These are phyloP conservation scores for Tenebrio molitor DNA, from an alignment of 1,140 invertebrate species.

Conservation along the genomic window DNA sequence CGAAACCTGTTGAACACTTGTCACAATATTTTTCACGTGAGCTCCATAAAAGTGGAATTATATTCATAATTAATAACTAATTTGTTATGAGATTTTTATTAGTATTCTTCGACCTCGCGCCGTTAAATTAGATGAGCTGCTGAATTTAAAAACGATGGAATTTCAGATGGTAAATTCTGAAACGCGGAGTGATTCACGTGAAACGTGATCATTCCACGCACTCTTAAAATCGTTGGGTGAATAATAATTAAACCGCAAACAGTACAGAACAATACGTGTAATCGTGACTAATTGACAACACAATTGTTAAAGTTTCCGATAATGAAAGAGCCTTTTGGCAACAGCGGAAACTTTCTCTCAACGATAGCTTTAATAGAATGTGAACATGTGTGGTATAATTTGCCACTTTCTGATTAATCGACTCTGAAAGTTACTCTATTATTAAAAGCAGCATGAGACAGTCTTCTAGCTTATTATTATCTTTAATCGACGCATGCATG, in stretches of 20 bases:
- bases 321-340: too few species aligned
- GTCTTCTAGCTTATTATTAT: slow-evolving; percentile 14
- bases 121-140: too few species aligned
- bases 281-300: slow-evolving; percentile 27
- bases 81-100: neutral
- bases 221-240: neutral
- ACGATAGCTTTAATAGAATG: neutral
- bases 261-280: slow-evolving; percentile 5
- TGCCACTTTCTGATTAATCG: slow-evolving; percentile 20
- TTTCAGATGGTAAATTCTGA: too few species aligned
- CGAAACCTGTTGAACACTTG: too few species aligned
- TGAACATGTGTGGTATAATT: neutral
- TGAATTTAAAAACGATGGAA: too few species aligned
- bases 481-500: slow-evolving; percentile 19
- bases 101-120: too few species aligned
- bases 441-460: slow-evolving; percentile 35
- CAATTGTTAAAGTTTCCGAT: neutral
- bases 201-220: neutral
- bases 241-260: slow-evolving; percentile 20
- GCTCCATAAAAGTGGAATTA: slow-evolving; percentile 3
- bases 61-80: slow-evolving; percentile 27
- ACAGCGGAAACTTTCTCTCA: neutral
- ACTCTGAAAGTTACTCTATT: slow-evolving; percentile 15
- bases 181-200: slow-evolving; percentile 2
- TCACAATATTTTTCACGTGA: neutral